Base-by-base conservation (phyloP, 1,140 invertebrate genomes). In the Magallana gigas region DNA sequence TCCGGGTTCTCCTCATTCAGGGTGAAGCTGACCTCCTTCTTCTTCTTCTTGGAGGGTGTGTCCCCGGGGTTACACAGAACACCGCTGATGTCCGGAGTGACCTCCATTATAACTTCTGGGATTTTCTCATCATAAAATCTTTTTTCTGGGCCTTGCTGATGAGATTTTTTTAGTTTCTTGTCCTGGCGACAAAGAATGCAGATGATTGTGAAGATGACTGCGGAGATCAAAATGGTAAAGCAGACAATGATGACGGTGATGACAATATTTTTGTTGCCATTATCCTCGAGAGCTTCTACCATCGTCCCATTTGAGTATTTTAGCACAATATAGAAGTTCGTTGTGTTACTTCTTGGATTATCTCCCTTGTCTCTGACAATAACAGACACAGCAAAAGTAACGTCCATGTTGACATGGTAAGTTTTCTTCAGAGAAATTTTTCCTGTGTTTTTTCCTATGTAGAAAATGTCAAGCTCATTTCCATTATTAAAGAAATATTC, bases 261-360 rank as follows among this genome's bases (percentile, higher is more conserved):
- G 36, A 97, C 97, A 0, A 93, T 98, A 57, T 92, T 91, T 76
- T 90, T 92, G 48, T 90, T 87, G 88, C 90, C 84, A 80, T 89
- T 82, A 64, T 91, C 88, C n/a, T 76, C 23, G 60, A 89, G 87
- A 18, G 87, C 84, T 83, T 90, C 87, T 6, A 86, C 71, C 11
- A 88, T 85, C 18, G 88, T 90, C 56, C 59, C 58, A 68, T 91
- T 91, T 18, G 84, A 76, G 57, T 80, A 87, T 36, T 81, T 83
- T 9, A 87, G 57, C 68, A 86, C 83, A 0, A 96, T 94, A 84
- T 97, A 96, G 92, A 99, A 98, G 8, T 96, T 94, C 0, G 98
- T 98, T 0, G 97, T 94, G 94, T 99, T 98, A 94, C 99, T 98
- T 93, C 99, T 99, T 0, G 97, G 96, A 94, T 99, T 98, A 23